A percentile compares a stretch with the other conserved stretches of the same genome.
Conservation (phyloP, 2,113 vertebrate genomes). For the Cyanistes caeruleus region DNA sequence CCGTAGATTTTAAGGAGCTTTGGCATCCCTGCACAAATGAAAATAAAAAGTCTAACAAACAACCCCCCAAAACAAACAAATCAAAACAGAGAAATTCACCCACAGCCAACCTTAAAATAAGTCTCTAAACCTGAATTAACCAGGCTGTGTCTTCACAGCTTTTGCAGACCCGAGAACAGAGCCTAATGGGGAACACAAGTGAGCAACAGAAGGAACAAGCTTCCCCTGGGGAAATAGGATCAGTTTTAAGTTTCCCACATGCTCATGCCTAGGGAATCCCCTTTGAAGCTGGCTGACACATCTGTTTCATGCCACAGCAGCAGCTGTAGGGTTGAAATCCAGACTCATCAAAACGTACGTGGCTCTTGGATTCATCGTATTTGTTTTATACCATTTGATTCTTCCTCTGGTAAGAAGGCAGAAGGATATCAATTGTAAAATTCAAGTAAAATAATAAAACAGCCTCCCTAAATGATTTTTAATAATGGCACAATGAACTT, state of each 20-base stretch:
- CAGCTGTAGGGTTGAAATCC: neutral
- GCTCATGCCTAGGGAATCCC: conserved; percentile 7
- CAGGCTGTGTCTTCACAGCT: neutral
- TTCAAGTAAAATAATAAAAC: neutral
- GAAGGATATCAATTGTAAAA: neutral
- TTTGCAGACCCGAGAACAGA: neutral
- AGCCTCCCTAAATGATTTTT: neutral
- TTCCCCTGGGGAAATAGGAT: neutral
- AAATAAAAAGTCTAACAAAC: neutral
- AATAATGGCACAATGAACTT: neutral
- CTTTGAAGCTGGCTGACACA: neutral
- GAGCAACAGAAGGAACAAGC: neutral
- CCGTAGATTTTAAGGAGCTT: neutral
- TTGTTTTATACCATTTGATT: neutral
- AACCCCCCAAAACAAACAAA: neutral
- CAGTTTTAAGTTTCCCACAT: neutral
- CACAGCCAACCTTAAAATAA: neutral
- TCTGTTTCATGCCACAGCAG: neutral
- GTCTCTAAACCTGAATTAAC: neutral
- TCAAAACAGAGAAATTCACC: neutral
- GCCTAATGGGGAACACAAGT: neutral
- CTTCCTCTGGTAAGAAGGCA: neutral
- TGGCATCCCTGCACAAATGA: neutral
- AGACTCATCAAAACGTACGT: neutral
- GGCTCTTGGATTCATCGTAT: neutral